A percentile compares a stretch with the other conserved stretches of the same genome.
These are phyloP conservation scores for Scrobipalpa costella DNA, from an alignment of 2,888 invertebrate species.

Conservation along the genomic window DNA sequence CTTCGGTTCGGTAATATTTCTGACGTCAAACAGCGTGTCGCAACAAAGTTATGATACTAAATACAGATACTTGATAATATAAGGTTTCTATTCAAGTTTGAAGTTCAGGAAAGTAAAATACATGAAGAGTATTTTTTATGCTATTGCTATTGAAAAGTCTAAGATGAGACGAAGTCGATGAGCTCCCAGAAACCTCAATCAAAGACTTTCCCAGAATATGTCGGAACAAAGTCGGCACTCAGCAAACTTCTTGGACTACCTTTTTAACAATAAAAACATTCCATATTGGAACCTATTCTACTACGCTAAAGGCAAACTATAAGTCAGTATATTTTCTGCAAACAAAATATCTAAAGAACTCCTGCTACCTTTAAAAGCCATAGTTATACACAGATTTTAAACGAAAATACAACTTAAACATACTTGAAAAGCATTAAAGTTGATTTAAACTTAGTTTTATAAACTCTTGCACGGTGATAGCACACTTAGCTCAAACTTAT, in stretches of 20 bases:
- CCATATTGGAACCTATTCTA: no score
- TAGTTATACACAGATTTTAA: background rate
- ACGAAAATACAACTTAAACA: slow-evolving; percentile 3
- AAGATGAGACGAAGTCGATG: no score
- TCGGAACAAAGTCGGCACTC: no score
- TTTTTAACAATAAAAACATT: no score
- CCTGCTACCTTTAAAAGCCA: background rate
- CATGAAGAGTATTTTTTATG: background rate
- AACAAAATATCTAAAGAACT: no score
- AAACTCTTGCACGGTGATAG: slow-evolving; percentile 11
- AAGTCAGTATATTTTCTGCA: no score
- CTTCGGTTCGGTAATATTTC: slow-evolving; percentile 13
- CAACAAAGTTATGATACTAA: slow-evolving; percentile 5
- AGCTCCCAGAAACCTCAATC: no score
- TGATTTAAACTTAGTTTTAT: slow-evolving; percentile 6
- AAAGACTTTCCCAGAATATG: no score
- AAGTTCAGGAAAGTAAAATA: background rate
- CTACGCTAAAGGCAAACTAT: no score
- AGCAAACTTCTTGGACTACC: no score
- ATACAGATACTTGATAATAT: background rate
- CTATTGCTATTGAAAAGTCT: no score
- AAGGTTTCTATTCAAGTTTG: background rate
- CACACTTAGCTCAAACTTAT: slow-evolving; percentile 2
- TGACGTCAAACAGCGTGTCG: slow-evolving; percentile 12
- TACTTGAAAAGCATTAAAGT: slow-evolving; percentile 4